Percentiles rank a stretch among this genome's conserved stretches.
Conservation (phyloP, 1,140 invertebrate species). For the Drosophila yakuba region DNA sequence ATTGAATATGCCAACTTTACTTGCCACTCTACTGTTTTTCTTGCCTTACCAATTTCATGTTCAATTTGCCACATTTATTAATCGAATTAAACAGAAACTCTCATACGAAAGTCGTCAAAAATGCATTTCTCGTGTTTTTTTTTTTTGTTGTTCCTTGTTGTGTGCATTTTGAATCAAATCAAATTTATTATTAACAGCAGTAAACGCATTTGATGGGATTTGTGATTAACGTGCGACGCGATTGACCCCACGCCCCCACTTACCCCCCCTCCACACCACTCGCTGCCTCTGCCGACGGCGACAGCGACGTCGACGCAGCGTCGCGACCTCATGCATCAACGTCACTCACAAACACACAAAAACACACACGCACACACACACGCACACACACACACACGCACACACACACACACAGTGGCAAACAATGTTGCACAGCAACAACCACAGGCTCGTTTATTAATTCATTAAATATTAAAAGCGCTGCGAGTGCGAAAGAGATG, state of each 20-base stretch:
- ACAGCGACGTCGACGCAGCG: constrained; percentile 7
- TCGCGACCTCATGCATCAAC: constrained; percentile 11
- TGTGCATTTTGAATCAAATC: neutral
- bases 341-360: neutral
- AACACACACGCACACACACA: constrained; percentile 18
- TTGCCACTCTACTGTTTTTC: too few species aligned
- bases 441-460: constrained; percentile 56
- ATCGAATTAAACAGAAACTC: too few species aligned
- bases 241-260: constrained; percentile 45
- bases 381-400: constrained; percentile 23
- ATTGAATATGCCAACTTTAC: too few species aligned
- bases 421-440: constrained; percentile 13
- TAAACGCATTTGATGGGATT: constrained; percentile 40
- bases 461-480: constrained; percentile 76
- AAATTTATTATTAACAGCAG: neutral
- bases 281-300: constrained; percentile 8
- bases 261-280: too few species aligned
- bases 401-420: constrained; percentile 17
- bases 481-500: constrained; percentile 5
- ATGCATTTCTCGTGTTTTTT: too few species aligned
- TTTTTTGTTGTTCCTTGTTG: too few species aligned
- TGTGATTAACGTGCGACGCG: constrained; percentile 67
- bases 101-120: too few species aligned
- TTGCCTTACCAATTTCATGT: too few species aligned
- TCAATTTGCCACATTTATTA: too few species aligned